Evolutionary conservation across 2,113 vertebrate genomes (phyloP).

Genomic region (Eubucco bourcierii): DNA sequence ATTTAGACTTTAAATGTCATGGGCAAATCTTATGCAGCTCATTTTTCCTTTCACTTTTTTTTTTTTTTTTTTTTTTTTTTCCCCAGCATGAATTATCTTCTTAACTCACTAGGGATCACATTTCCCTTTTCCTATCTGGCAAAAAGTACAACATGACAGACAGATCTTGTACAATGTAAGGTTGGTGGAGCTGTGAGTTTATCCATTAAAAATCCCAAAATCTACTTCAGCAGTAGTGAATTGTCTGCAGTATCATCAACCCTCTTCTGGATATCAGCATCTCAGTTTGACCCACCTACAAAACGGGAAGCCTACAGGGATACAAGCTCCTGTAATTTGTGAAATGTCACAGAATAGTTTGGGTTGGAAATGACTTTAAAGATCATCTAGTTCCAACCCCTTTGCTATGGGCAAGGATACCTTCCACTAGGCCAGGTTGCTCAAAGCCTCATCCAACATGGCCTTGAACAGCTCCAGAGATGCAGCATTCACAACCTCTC

Average conservation of each 20-base stretch:
- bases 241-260: background rate
- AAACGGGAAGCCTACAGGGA: background rate
- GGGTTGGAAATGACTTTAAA: too few relatives aligned
- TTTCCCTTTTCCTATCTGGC: background rate
- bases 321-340: background rate
- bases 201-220: background rate
- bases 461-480: too few relatives aligned
- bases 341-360: background rate
- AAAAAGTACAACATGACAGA: background rate
- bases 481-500: too few relatives aligned
- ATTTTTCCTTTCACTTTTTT: background rate
- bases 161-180: background rate
- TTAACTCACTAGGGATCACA: background rate
- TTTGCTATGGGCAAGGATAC: too few relatives aligned
- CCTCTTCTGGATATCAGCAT: background rate
- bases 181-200: background rate
- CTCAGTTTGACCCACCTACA: background rate
- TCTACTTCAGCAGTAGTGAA: background rate
- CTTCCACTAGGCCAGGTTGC: too few relatives aligned
- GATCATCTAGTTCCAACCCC: too few relatives aligned
- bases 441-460: too few relatives aligned
- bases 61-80: background rate
- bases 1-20: conserved; percentile 39
- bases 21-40: background rate
- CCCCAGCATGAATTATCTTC: background rate